Base-by-base conservation (phyloP, 1,140 invertebrate species). In the Grapholita molesta region DNA sequence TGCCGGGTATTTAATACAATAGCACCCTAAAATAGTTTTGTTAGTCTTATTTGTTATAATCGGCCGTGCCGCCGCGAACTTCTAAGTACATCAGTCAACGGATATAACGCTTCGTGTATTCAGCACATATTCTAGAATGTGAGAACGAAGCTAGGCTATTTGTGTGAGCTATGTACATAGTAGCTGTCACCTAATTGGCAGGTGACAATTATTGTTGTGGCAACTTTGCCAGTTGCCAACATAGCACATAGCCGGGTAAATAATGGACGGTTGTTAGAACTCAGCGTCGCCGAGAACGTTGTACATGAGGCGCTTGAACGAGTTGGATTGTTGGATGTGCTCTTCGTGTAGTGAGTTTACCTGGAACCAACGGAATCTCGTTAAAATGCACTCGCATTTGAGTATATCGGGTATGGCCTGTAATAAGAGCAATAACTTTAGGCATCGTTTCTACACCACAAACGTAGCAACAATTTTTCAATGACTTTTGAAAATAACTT, bases 281-380 rank as follows among this genome's bases (percentile, higher is more conserved):
- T 95, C 94, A 69, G 94, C 94, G 92, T 96, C 95, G 71, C 95
- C 96, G 81, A 97, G 93, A 69, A 97, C 96, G 91, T 96, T 95
- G 93, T 96, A 95, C 97, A 98, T 98, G 79, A 98, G 94, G 83
- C 96, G 95, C 89, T 96, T 97, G 94, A 98, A 98, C 70, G 96
- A 97, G 87, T 96, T 95, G 86, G 97, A 98, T 87, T 98, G 97
- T 79, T 97, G 96, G 83, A 98, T 98, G 77, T 94, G 95, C 80
- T 97, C 96, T 80, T 95, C 94, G 66, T 94, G 92, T 68, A 92
- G 79, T 28, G 93, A 91, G 76, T 93, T 94, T 70, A 94, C 91
- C 94, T 94, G 87, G n/a, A 93, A 93, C 61, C 70, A 65, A 12
- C 25, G 38, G 53, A 68, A 69, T 69, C 52, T 18, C 35, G 30